Percentiles rank a stretch among this genome's conserved stretches.
Evolutionary conservation across 2,113 vertebrate species (phyloP).

Genomic region (Limanda limanda): DNA sequence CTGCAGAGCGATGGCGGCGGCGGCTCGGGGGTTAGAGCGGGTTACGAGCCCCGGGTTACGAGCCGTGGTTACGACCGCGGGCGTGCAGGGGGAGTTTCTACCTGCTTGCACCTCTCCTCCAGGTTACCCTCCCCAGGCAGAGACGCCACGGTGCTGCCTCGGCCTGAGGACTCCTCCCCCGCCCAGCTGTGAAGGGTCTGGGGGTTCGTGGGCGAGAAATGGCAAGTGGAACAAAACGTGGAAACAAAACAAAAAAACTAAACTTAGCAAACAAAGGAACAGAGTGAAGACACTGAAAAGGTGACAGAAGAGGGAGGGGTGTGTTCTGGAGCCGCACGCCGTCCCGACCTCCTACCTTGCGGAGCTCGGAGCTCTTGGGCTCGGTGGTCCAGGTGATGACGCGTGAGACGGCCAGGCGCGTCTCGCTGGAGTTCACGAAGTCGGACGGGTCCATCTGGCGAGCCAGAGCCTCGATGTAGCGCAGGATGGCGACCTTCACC

Average conservation of each 20-base stretch:
- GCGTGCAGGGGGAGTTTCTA: conserved; percentile 78
- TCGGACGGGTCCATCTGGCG: conserved; percentile 94
- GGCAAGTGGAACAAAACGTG: neutral
- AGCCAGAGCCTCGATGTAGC: conserved; percentile 91
- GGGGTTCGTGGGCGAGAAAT: conserved; percentile 58
- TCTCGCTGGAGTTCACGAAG: conserved; percentile 96
- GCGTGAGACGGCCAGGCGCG: conserved; percentile 93
- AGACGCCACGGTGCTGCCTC: conserved; percentile 86
- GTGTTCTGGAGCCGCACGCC: neutral
- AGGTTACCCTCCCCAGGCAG: conserved; percentile 91
- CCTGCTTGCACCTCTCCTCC: conserved; percentile 97
- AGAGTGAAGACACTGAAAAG: neutral
- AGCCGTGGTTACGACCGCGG: neutral
- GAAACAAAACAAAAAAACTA: neutral
- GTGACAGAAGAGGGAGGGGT: neutral
- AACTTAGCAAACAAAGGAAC: neutral
- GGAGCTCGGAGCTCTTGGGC: conserved; percentile 94
- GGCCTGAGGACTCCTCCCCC: conserved; percentile 89
- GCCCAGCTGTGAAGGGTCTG: conserved; percentile 89
- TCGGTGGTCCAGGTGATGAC: conserved; percentile 98
- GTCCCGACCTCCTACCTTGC: conserved; percentile 84
- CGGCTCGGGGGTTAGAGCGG: conserved; percentile 7
- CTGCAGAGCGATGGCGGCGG: neutral
- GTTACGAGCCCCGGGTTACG: neutral
- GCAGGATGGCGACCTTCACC: conserved; percentile 95